Base-by-base conservation (phyloP, 2,113 vertebrate genomes). In the Anarhynchus alexandrinus region DNA sequence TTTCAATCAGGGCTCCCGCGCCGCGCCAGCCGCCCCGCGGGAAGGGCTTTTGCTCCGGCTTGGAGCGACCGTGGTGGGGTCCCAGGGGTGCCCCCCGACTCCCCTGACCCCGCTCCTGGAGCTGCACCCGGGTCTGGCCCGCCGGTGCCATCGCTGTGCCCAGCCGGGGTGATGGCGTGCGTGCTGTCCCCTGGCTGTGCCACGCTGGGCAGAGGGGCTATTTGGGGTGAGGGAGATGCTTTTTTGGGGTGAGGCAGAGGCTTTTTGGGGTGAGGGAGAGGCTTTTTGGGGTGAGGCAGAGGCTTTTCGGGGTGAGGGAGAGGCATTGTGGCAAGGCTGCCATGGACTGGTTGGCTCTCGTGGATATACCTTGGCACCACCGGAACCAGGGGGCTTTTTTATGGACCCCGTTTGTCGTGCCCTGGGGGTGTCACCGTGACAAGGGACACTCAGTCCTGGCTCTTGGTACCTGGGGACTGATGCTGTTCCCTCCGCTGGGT, bases 71-170 rank as follows among this genome's bases (percentile, higher is more conserved):
- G 0, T 0, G 2, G 32, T 22, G 59, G 34, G 21, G 9, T 69
- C 15, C 23, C 2, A 6, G 19, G 34, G 62, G 21, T 69, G n/a
- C 21, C 29, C 30, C 15, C 15, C 10, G 3, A 12, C 10, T 51
- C 9, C n/a, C 32, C 8, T 10, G 58, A 15, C 62, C 47, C 45
- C 13, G 47, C 16, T 49, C 30, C 21, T 4, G 34, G 55, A 32
- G 27, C 27, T 71, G 43, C 11, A 6, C 21, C 20, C 10, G 7
- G 15, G 21, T 15, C 57, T 42, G 59, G 15, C 43, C 12, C 3
- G 0, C 1, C 26, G 17, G 9, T 57, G 20, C 47, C 72, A 27
- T 0, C 15, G 3, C 36, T 0, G 0, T 30, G 16, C 38, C 19
- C 2, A 1, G 15, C 18, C 1, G 3, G 45, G 40, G 25, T 5